Evolutionary conservation across 92 coral and sea anemone genomes (phyloP).

Genomic region (Montipora capitata): DNA sequence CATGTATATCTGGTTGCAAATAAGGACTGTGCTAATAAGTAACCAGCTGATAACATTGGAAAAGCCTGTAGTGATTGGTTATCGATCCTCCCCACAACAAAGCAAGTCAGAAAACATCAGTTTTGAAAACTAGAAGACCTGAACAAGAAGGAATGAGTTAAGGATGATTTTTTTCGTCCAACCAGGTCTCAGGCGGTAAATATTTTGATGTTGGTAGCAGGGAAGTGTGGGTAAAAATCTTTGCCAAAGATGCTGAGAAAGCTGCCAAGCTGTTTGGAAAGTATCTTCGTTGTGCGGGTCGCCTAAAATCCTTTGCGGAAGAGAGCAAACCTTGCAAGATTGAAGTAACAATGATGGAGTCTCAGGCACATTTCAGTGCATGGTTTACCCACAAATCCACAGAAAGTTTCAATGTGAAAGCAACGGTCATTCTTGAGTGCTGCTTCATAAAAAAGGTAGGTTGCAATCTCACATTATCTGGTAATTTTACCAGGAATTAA

Average conservation of each 20-base stretch:
- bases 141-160: no score
- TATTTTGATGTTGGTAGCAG: conserved; percentile 48
- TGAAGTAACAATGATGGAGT: conserved; percentile 22
- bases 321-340: conserved; percentile 38
- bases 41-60: no score
- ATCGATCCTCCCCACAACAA: no score
- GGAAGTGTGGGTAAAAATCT: conserved; percentile 6
- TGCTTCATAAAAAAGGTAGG: conserved; percentile 51
- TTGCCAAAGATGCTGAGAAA: conserved; percentile 61
- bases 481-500: neutral
- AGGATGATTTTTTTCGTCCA: no score
- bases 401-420: conserved; percentile 27
- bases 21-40: no score
- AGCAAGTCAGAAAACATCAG: no score
- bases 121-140: no score
- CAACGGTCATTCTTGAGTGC: conserved; percentile 60
- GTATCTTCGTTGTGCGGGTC: conserved; percentile 53
- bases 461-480: neutral
- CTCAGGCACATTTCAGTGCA: conserved; percentile 36
- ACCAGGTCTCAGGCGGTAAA: conserved; percentile 36
- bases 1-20: no score
- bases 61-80: no score
- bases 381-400: conserved; percentile 46
- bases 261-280: conserved; percentile 56
- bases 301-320: neutral